These are phyloP conservation scores for Bellardia pandia DNA, from an alignment of 2,888 invertebrate genomes.

Conservation along the genomic window DNA sequence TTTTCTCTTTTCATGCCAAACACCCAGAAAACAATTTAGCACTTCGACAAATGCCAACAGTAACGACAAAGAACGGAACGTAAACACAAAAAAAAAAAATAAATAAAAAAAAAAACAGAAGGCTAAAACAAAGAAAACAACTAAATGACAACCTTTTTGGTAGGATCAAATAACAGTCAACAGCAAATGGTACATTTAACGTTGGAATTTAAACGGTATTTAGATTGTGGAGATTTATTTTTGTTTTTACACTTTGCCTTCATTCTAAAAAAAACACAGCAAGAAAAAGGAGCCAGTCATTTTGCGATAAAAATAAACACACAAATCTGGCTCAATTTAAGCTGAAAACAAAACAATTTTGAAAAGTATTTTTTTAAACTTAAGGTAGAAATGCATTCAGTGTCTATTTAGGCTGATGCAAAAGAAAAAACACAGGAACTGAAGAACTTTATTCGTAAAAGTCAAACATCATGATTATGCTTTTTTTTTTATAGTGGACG, in stretches of 20 bases:
- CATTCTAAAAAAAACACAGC: conserved; percentile 9
- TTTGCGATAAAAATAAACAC: conserved; percentile 18
- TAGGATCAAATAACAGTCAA: conserved; percentile 62
- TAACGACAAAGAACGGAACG: conserved; percentile 26
- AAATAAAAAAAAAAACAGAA: conserved; percentile 3
- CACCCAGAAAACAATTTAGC: conserved; percentile 65
- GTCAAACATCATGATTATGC: no score
- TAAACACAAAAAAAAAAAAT: conserved; percentile 15
- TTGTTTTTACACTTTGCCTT: conserved; percentile 26
- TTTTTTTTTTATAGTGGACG: no score
- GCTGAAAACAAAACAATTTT: neutral
- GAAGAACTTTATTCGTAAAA: no score
- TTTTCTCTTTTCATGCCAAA: conserved; percentile 29
- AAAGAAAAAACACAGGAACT: no score
- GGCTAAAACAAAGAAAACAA: conserved; percentile 27
- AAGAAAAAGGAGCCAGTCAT: conserved; percentile 20
- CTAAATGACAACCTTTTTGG: conserved; percentile 58
- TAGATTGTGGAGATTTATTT: conserved; percentile 52
- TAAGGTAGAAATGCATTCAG: neutral
- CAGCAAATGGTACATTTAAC: conserved; percentile 57
- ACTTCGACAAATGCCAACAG: conserved; percentile 62
- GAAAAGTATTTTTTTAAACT: neutral
- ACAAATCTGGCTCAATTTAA: conserved; percentile 22
- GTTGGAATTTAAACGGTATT: conserved; percentile 58
- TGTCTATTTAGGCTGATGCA: neutral